Percentiles rank a stretch among this genome's conserved stretches.
These are phyloP conservation scores for Zalophus californianus DNA, from an alignment of 2,797 vertebrate genomes.

Conservation along the genomic window DNA sequence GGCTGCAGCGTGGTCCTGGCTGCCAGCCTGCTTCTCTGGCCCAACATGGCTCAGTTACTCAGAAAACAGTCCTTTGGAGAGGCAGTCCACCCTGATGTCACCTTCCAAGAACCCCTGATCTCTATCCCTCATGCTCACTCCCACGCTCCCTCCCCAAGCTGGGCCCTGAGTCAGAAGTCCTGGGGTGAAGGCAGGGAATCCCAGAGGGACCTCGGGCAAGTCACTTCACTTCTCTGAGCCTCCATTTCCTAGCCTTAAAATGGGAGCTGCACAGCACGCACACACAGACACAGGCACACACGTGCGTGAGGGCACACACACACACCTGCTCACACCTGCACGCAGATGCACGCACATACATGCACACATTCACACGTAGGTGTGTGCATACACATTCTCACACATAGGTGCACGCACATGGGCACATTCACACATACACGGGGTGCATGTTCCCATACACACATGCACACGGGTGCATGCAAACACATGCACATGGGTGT, in stretches of 20 bases:
- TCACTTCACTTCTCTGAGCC: neutral
- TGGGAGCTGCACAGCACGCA: neutral
- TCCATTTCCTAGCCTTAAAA: neutral
- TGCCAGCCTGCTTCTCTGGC: neutral
- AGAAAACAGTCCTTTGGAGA: neutral
- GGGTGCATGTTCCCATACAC: neutral
- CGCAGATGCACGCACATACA: neutral
- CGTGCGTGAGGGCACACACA: fast-evolving
- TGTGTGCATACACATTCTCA: neutral
- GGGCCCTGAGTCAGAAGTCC: neutral
- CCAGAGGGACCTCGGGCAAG: neutral
- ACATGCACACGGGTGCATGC: neutral
- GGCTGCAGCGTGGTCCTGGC: neutral
- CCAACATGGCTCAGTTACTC: neutral
- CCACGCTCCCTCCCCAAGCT: neutral
- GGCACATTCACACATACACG: neutral
- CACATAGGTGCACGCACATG: no score
- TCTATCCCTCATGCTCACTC: neutral
- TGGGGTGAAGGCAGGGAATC: neutral
- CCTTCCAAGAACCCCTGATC: neutral
- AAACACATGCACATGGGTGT: neutral
- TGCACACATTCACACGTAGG: neutral
- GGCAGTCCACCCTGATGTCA: neutral
- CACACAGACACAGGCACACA: neutral
- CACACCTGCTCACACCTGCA: neutral